Base-by-base conservation (phyloP, 1,140 invertebrate species). In the Scaptomyza graminum region DNA sequence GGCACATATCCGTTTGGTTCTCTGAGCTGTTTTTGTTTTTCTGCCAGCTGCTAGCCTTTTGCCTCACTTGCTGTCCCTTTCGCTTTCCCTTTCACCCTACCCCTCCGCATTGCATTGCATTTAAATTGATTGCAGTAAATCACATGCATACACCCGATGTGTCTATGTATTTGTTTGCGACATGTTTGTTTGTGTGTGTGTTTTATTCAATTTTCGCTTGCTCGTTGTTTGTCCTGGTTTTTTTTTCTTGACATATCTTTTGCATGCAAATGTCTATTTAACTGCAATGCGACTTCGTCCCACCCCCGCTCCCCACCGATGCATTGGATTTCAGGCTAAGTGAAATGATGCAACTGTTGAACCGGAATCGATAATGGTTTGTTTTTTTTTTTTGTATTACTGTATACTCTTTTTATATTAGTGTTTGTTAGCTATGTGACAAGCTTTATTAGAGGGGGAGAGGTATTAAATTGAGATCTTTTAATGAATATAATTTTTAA, bases 71-170 rank as follows among this genome's bases (percentile, higher is more conserved):
- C 54, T 55, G 52, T 59, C 61, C 55, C 64, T 54, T 50, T 52
- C 59, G 5, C 31, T 39, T 9, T 13, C 8, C 5, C 31, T 34
- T 9, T 34, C 44, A 50, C 37, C 44, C 65, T 2, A 5, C 37
- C 34, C 47, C 31, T 49, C 15, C 44, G 44, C 31, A 47, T 51
- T 55, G 56, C 59, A 67, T 64, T 89, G 79, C 78, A 83, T 74
- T 83, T 78, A 90, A 90, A 90, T 90, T 90, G 84, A 90, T 87
- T 90, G 84, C 81, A 74, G 82, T 85, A 85, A 85, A 85, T 85
- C 79, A 90, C 80, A 79, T 67, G 74, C 78, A 82, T 74, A 59
- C 74, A 64, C 57, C 63, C 31, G 2, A 59, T 61, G 47, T 62
- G 18, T 28, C 6, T 55, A 44, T 25, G 9, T 15, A 41, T n/a